Conservation (phyloP, 2,888 invertebrate genomes). For the Drosophila incognita region DNA sequence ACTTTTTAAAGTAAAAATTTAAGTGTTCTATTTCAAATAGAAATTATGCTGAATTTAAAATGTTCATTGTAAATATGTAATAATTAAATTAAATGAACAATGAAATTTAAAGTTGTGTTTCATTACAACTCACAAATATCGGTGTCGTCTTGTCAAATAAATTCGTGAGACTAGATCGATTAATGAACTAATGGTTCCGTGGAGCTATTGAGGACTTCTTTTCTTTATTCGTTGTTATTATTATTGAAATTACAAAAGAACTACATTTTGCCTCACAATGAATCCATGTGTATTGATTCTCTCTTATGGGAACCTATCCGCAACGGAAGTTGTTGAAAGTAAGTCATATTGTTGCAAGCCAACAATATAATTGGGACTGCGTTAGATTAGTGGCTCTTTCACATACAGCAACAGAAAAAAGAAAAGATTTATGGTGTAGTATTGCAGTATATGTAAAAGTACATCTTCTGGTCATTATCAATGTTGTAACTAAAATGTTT, state of each 20-base stretch:
- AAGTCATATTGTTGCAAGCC: constrained; percentile 7
- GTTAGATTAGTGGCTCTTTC: neutral
- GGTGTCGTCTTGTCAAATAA: neutral
- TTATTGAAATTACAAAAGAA: neutral
- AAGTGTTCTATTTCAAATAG: neutral
- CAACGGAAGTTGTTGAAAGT: constrained; percentile 51
- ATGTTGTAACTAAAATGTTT: neutral
- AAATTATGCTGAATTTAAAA: neutral
- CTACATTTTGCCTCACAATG: constrained; percentile 31
- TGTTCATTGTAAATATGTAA: neutral
- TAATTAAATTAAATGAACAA: neutral
- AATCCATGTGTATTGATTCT: constrained; percentile 50
- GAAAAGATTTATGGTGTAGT: neutral
- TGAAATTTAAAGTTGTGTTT: neutral
- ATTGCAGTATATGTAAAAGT: neutral
- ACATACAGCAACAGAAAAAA: neutral
- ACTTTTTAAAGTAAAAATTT: neutral
- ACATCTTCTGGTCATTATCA: neutral
- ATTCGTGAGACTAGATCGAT: constrained; percentile 9
- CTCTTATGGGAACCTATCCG: constrained; percentile 46
- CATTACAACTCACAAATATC: neutral
- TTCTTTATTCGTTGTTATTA: constrained; percentile 35
- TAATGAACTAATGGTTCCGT: neutral
- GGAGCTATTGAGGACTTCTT: constrained; percentile 1
- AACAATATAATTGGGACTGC: neutral